phyloP scores from a whole-genome alignment of 2,797 vertebrate genomes.

The Lycodopsis pacificus region DNA sequence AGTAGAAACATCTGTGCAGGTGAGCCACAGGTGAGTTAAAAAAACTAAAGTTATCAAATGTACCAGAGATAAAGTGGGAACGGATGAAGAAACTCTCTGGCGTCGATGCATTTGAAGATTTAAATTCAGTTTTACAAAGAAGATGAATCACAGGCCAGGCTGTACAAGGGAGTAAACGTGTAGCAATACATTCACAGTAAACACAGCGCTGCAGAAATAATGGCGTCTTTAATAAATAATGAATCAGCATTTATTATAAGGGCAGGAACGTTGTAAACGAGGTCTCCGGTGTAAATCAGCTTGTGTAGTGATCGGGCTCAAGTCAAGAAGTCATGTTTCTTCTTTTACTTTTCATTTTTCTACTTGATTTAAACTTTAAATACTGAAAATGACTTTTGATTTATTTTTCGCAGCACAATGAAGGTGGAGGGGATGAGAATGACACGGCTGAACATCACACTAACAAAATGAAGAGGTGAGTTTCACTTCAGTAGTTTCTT shows the following conservation, averaged over 20 bases:
- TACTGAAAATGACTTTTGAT: not conserved
- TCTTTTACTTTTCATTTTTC: not conserved
- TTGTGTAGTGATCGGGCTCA: not conserved
- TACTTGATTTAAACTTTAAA: not conserved
- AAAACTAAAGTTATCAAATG: not conserved
- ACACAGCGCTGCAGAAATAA: not conserved
- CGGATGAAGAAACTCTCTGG: not conserved
- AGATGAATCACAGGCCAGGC: not conserved
- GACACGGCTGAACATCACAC: not conserved
- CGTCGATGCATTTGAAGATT: not conserved
- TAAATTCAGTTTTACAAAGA: not conserved
- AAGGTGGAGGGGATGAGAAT: not conserved
- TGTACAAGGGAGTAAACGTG: slow-evolving; percentile 14
- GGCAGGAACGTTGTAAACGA: not conserved
- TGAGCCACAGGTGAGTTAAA: not conserved
- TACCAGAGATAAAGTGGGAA: not conserved
- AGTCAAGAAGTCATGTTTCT: not conserved
- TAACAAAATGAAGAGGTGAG: not conserved
- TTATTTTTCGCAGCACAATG: not conserved
- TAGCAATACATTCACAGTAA: not conserved
- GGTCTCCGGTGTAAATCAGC: not conserved
- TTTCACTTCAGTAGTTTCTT: not conserved
- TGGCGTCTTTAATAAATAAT: not conserved
- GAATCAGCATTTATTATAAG: not conserved
- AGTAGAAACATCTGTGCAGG: not conserved